Conservation (phyloP, 2,797 vertebrate genomes). For the Tarsius wallacei region DNA sequence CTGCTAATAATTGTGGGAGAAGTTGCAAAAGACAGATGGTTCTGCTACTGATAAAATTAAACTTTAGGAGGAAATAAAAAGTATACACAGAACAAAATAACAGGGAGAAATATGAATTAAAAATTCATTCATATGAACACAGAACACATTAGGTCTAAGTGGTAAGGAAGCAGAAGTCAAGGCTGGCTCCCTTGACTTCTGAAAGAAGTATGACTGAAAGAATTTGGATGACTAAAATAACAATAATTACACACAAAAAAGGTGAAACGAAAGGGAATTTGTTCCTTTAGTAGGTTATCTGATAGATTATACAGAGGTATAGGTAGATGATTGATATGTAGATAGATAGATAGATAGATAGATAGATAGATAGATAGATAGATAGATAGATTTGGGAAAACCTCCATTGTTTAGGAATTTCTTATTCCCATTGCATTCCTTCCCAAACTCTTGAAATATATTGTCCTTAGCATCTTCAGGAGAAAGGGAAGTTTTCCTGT, state of each 20-base stretch:
- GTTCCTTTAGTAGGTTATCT: background rate
- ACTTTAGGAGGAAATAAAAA: background rate
- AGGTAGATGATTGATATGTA: no score
- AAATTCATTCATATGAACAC: background rate
- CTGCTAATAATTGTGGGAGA: background rate
- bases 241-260: background rate
- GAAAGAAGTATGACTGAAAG: no score
- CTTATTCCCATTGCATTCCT: background rate
- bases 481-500: background rate
- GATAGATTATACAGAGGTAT: background rate
- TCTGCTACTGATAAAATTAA: background rate
- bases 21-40: background rate
- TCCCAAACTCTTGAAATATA: background rate
- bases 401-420: background rate
- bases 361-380: no score
- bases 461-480: background rate
- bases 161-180: background rate
- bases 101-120: background rate
- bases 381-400: conserved; percentile 43
- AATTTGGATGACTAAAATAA: background rate
- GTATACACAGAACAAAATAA: background rate
- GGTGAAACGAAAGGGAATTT: background rate
- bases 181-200: no score
- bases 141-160: background rate
- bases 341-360: no score